Evolutionary conservation across 1,140 invertebrate species (phyloP).

Genomic region (Lerema accius): DNA sequence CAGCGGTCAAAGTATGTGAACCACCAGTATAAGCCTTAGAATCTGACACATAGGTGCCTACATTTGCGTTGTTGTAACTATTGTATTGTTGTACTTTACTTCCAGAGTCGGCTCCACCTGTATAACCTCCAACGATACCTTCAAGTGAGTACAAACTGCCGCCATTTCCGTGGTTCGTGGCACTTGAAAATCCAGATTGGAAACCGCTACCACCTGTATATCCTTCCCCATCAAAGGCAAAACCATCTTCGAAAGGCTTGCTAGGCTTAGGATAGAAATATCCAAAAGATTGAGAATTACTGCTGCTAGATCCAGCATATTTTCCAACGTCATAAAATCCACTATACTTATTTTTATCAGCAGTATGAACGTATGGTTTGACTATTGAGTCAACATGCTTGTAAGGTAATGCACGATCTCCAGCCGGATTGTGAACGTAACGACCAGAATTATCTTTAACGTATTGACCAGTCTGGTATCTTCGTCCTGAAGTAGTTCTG

Average conservation of each 20-base stretch:
- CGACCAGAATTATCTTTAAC: slow-evolving; percentile 58
- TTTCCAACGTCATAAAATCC: slow-evolving; percentile 42
- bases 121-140: slow-evolving; percentile 29
- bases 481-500: slow-evolving; percentile 19
- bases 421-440: slow-evolving; percentile 72
- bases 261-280: slow-evolving; percentile 49
- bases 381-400: slow-evolving; percentile 57
- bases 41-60: slow-evolving; percentile 59
- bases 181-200: neutral
- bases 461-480: slow-evolving; percentile 31
- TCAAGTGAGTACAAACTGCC: slow-evolving; percentile 34
- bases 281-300: slow-evolving; percentile 33
- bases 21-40: slow-evolving; percentile 59
- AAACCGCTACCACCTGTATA: slow-evolving; percentile 11
- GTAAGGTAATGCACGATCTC: slow-evolving; percentile 71
- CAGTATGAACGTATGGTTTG: slow-evolving; percentile 59
- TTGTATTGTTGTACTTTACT: slow-evolving; percentile 35
- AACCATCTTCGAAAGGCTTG: slow-evolving; percentile 18
- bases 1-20: slow-evolving; percentile 74
- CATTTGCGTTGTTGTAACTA: slow-evolving; percentile 48
- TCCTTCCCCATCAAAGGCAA: neutral
- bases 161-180: neutral
- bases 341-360: slow-evolving; percentile 49
- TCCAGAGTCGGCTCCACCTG: neutral
- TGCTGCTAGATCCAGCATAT: slow-evolving; percentile 37